Conservation (phyloP, 2,113 vertebrate genomes). For the Syngnathus scovelli region DNA sequence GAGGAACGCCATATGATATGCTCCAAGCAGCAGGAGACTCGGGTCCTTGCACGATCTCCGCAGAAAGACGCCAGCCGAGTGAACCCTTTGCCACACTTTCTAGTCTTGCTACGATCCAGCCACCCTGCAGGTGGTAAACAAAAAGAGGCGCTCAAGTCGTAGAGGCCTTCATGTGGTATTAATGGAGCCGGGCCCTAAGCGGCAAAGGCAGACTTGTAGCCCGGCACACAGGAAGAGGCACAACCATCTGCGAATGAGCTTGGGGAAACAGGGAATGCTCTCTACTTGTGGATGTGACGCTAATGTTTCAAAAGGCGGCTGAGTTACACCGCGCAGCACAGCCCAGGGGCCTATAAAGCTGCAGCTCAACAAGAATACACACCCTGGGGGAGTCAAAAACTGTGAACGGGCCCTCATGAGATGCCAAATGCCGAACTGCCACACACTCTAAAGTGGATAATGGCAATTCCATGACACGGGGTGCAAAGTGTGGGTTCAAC, state of each 20-base stretch:
- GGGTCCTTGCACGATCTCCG: slow-evolving; percentile 53
- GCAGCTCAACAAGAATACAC: slow-evolving; percentile 27
- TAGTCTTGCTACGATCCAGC: slow-evolving; percentile 43
- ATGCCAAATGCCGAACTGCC: slow-evolving; percentile 33
- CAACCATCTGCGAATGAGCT: slow-evolving; percentile 54
- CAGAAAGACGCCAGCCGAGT: slow-evolving; percentile 57
- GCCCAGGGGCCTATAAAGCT: slow-evolving; percentile 28
- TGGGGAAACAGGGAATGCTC: slow-evolving; percentile 23
- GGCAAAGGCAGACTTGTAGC: slow-evolving; percentile 40
- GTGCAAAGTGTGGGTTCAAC: slow-evolving; percentile 59
- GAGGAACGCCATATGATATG: slow-evolving; percentile 50
- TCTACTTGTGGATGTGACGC: slow-evolving; percentile 32
- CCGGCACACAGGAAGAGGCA: slow-evolving; percentile 35
- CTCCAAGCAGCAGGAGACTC: slow-evolving; percentile 47
- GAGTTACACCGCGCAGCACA: slow-evolving; percentile 40
- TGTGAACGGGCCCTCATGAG: slow-evolving; percentile 22
- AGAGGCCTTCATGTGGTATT: slow-evolving; percentile 38
- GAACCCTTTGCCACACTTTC: slow-evolving; percentile 56
- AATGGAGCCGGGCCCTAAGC: slow-evolving; percentile 48
- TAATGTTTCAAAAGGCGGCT: slow-evolving; percentile 52
- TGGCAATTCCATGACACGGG: slow-evolving; percentile 38
- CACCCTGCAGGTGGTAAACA: slow-evolving; percentile 55
- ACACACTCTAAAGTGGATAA: slow-evolving; percentile 42
- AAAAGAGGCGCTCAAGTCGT: slow-evolving; percentile 44
- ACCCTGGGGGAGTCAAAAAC: slow-evolving; percentile 24